A percentile compares a stretch with the other conserved stretches of the same genome.
phyloP scores from a whole-genome alignment of 2,888 invertebrate species.

The Bruchidius siliquastri region DNA sequence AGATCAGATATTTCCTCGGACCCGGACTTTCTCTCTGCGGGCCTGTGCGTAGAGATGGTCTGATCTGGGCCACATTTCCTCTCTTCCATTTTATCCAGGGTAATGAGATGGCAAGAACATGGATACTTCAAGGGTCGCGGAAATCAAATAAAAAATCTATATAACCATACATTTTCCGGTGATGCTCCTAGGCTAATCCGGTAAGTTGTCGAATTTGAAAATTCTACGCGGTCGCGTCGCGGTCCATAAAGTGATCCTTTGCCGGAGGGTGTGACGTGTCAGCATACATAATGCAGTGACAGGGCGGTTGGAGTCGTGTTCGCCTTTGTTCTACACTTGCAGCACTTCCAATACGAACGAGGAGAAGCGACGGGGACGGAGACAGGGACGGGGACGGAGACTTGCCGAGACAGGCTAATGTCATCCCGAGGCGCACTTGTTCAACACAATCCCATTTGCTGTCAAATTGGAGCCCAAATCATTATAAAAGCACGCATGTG shows the following conservation, averaged over 20 bases:
- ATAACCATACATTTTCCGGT: no score
- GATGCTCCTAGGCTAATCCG: not conserved
- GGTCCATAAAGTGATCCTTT: conserved; percentile 43
- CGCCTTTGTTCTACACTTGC: conserved; percentile 40
- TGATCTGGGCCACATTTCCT: no score
- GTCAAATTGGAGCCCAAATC: conserved; percentile 45
- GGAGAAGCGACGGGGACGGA: not conserved
- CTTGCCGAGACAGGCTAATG: conserved; percentile 47
- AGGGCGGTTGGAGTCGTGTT: conserved; percentile 36
- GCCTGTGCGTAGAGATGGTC: no score
- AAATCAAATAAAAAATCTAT: no score
- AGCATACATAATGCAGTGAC: conserved; percentile 49
- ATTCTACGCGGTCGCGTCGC: conserved; percentile 34
- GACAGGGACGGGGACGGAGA: conserved; percentile 18
- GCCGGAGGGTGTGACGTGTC: conserved; percentile 46
- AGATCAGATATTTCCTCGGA: no score
- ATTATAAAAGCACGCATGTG: conserved; percentile 40
- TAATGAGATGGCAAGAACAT: no score
- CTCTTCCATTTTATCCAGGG: no score
- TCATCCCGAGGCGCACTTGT: conserved; percentile 46
- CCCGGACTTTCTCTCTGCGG: no score
- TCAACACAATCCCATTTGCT: conserved; percentile 48
- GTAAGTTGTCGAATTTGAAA: conserved; percentile 31
- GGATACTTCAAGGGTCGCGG: no score
- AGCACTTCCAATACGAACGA: not conserved